phyloP scores from a whole-genome alignment of 2,113 vertebrate genomes.

The Prietella phreatophila region DNA sequence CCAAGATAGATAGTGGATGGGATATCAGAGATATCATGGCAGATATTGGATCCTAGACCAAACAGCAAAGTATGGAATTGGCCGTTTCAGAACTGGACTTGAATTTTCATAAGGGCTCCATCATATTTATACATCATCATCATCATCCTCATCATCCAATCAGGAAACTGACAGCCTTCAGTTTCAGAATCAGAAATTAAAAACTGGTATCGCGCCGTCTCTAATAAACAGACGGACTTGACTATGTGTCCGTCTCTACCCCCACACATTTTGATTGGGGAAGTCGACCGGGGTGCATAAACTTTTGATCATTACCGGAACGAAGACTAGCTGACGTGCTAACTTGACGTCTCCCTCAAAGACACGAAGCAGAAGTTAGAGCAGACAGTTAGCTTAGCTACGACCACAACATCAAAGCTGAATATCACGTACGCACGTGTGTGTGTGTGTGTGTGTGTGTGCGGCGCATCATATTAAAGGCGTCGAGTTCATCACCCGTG shows the following conservation, averaged over 20 bases:
- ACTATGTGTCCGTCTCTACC: not conserved
- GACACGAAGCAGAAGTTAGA: conserved; percentile 43
- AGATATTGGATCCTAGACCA: not conserved
- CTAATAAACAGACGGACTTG: not conserved
- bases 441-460: not conserved
- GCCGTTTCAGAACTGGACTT: too few relatives aligned
- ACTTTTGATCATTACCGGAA: not conserved
- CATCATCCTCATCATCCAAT: too few relatives aligned
- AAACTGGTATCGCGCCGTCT: not conserved
- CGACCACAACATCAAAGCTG: conserved; percentile 5
- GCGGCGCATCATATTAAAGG: not conserved
- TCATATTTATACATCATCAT: too few relatives aligned
- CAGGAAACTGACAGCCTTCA: too few relatives aligned
- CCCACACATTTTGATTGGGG: not conserved
- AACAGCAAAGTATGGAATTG: not conserved
- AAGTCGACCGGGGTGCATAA: not conserved
- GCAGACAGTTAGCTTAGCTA: conserved; percentile 47
- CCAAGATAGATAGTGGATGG: not conserved
- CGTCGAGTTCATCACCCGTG: not conserved
- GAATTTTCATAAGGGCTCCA: too few relatives aligned
- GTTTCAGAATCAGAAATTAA: not conserved
- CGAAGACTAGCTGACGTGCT: conserved; percentile 27
- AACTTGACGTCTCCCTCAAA: conserved; percentile 12
- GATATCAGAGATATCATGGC: not conserved
- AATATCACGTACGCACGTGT: not conserved